phyloP scores from a whole-genome alignment of 1,140 invertebrate species.

The Drosophila virilis region DNA sequence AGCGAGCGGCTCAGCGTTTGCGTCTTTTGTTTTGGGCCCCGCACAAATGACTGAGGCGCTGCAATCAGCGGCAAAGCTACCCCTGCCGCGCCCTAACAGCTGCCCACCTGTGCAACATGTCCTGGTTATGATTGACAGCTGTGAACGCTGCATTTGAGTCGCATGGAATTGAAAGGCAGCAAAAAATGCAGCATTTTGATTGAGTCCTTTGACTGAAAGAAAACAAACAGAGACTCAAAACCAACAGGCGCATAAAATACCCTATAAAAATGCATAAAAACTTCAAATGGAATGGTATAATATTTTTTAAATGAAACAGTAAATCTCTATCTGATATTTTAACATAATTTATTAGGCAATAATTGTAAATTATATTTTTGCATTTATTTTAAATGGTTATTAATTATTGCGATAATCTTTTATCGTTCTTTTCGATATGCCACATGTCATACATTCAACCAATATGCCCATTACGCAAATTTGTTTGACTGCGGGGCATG shows the following conservation, averaged over 20 bases:
- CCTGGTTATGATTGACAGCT: slow-evolving; percentile 51
- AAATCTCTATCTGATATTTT: neutral
- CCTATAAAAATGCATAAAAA: slow-evolving; percentile 11
- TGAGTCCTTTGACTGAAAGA: slow-evolving; percentile 26
- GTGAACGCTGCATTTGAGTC: slow-evolving; percentile 52
- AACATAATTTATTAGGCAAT: slow-evolving; percentile 13
- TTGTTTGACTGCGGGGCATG: neutral
- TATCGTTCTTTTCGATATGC: neutral
- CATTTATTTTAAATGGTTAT: slow-evolving; percentile 7
- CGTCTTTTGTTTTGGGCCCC: slow-evolving; percentile 60
- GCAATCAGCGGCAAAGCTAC: slow-evolving; percentile 28
- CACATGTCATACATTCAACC: neutral
- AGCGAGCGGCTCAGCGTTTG: slow-evolving; percentile 47
- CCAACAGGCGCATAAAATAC: slow-evolving; percentile 5
- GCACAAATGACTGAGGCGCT: slow-evolving; percentile 25
- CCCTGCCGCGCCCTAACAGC: slow-evolving; percentile 11
- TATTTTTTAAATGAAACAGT: neutral
- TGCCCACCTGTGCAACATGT: slow-evolving; percentile 42
- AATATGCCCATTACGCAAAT: slow-evolving; percentile 9
- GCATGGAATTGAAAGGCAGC: slow-evolving; percentile 44
- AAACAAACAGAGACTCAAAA: neutral
- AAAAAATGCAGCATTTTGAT: slow-evolving; percentile 47
- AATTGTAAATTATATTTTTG: neutral
- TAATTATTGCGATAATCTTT: slow-evolving; percentile 24
- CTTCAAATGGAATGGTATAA: no score